Conservation (phyloP, 2,888 invertebrate species). For the Salpingus planirostris region DNA sequence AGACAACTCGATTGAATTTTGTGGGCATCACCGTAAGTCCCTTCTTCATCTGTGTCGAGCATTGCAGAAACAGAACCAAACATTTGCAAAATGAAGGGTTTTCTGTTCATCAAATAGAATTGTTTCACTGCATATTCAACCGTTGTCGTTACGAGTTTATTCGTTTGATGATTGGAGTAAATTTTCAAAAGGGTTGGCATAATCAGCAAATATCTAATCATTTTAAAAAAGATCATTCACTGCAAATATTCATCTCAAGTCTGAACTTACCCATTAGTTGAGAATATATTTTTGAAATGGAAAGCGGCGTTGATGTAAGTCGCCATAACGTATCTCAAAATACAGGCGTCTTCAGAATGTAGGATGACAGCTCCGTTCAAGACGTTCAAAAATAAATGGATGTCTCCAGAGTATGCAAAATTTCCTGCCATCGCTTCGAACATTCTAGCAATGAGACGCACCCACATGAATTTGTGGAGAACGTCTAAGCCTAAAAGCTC, state of each 20-base stretch:
- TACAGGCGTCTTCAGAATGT: slow-evolving; percentile 94
- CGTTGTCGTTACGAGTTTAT: slow-evolving; percentile 87
- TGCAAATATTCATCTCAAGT: not conserved
- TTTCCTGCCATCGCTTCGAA: slow-evolving; percentile 97
- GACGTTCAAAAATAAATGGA: slow-evolving; percentile 95
- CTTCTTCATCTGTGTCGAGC: slow-evolving; percentile 82
- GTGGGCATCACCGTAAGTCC: slow-evolving; percentile 84
- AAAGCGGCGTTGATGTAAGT: slow-evolving; percentile 96
- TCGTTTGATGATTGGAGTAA: slow-evolving; percentile 96
- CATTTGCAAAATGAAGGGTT: slow-evolving; percentile 98
- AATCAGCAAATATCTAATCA: slow-evolving; percentile 87
- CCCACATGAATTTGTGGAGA: slow-evolving; percentile 98
- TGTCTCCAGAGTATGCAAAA: slow-evolving; percentile 93
- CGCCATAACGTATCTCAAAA: slow-evolving; percentile 91
- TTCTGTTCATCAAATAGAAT: slow-evolving; percentile 95
- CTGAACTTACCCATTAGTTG: slow-evolving; percentile 72
- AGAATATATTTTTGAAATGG: slow-evolving; percentile 98
- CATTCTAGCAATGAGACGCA: slow-evolving; percentile 90
- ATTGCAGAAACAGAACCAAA: slow-evolving; percentile 97
- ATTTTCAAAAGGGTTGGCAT: slow-evolving; percentile 96
- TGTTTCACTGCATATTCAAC: slow-evolving; percentile 98
- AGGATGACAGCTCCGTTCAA: slow-evolving; percentile 92
- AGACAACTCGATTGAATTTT: slow-evolving; percentile 80
- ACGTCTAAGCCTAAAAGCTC: slow-evolving; percentile 73
- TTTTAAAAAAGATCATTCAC: slow-evolving; percentile 40